Evolutionary conservation across 2,888 invertebrate species (phyloP), one percentile per base, ranked within the genome.

Genomic region (Synanthedon tipuliformis): DNA sequence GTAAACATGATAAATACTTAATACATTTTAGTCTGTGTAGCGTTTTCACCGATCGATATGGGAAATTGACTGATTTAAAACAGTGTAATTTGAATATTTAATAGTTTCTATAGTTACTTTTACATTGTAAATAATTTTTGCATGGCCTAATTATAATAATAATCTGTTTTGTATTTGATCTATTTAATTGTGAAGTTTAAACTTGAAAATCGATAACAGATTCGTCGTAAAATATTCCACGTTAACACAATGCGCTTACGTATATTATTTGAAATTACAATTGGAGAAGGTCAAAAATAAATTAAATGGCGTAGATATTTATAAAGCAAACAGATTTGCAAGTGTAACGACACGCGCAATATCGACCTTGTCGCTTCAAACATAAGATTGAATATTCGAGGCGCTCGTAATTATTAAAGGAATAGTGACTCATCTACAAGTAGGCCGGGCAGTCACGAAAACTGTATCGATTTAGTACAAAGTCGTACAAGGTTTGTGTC

Each of bases 381-480:
- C 54, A 62, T 70, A 75, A 71, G 69, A 71, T 72, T 66, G 60
- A 70, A 60, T 69, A 66, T 68, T 59, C 57, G 56, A 52, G 52
- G 51, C 54, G 23, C 34, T 34, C 34, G 7, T 59, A 59, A 61
- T 60, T 57, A 59, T 61, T 62, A 64, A 63, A 67, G 61, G 57
- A 53, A 51, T 54, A 57, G 65, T 81, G 81, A 81, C 64, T 80
- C 75, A 82, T 68, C 58, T 59, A 56, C 53, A 57, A 41, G 53
- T 52, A 71, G 67, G 73, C 60, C 60, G 66, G 61, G 63, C 64
- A 65, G 76, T 71, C 75, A 79, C 73, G 76, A 71, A 71, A 72
- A 72, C 63, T 66, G 59, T 74, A 79, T 77, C 70, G 75, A 77
- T 79, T 69, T 65, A 66, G 68, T 70, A 74, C 66, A 64, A 66